phyloP scores from a whole-genome alignment of 92 coral and sea anemone species.

The Phymanthus crucifer region DNA sequence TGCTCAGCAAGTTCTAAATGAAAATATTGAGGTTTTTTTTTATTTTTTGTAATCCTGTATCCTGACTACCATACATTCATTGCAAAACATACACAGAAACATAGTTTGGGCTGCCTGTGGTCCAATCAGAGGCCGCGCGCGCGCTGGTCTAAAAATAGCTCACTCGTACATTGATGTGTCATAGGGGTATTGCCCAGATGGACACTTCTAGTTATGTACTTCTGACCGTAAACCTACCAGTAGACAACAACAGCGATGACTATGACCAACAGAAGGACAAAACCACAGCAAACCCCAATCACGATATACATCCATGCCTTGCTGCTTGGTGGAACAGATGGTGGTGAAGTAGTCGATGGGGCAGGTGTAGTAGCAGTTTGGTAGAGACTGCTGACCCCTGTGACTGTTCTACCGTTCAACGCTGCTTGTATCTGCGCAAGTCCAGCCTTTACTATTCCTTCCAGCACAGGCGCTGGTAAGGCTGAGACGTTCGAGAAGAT shows the following conservation, averaged over 20 bases:
- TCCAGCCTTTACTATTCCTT: not conserved
- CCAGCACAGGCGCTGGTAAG: slow-evolving; percentile 11
- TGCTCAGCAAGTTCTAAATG: too few species aligned
- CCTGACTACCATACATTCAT: too few species aligned
- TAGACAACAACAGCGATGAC: not conserved
- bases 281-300: not conserved
- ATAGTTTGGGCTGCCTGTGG: too few species aligned
- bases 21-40: too few species aligned
- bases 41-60: not conserved
- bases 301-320: not conserved
- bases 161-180: too few species aligned
- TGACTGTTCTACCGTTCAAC: not conserved
- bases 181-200: too few species aligned
- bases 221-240: not conserved
- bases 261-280: not conserved
- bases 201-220: too few species aligned
- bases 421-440: not conserved
- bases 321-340: not conserved
- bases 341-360: not conserved
- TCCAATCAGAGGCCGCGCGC: too few species aligned
- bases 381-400: slow-evolving; percentile 2
- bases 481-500: not conserved
- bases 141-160: too few species aligned
- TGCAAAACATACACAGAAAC: too few species aligned
- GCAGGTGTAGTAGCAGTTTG: slow-evolving; percentile 2